Evolutionary conservation across 92 coral and sea anemone species (phyloP), one percentile per base, ranked within the genome.

Genomic region (Muricea muricata): DNA sequence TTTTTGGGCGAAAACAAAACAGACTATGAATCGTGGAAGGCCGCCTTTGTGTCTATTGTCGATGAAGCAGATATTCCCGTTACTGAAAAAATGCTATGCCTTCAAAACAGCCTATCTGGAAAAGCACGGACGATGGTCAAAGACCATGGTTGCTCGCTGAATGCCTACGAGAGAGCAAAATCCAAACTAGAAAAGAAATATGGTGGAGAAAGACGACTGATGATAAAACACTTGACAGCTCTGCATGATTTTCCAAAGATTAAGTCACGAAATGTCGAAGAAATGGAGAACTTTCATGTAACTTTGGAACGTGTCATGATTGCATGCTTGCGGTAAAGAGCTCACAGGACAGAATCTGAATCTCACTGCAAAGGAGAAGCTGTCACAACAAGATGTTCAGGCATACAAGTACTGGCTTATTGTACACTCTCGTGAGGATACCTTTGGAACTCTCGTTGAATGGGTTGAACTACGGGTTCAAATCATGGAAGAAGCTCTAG

Each of bases 401-500:
- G 76, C 88, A 15, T 88, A 88, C 54, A 88, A 88, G 81, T 60
- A 83, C 56, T 88, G 91, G 88, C 75, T 88, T 23, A 52, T 76
- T 0, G 88, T 83, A 58, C 91, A 76, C 34, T 88, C 88, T 52
- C 42, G 31, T 25, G 88, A 82, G 52, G 91, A 73, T 65, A 37
- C 72, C 71, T 55, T 75, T n/a, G 85, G 76, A 20, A 50, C 85
- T 18, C 80, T 79, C 17, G 69, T 81, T 21, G 83, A 89, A 48
- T 85, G 92, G 89, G 65, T 79, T 30, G 89, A 89, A 73, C 61
- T 89, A 7, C 57, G 89, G 39, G 89, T 84, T 9, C 89, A 84
- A 35, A 74, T 84, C 23, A 89, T 85, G 89, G 89, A 85, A 50
- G 89, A 89, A 60, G 86, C 89, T 20, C 79, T 41, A 26, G 89